A percentile compares a stretch with the other conserved stretches of the same genome.
Evolutionary conservation across 2,113 vertebrate genomes (phyloP).

Genomic region (Raja brachyura): DNA sequence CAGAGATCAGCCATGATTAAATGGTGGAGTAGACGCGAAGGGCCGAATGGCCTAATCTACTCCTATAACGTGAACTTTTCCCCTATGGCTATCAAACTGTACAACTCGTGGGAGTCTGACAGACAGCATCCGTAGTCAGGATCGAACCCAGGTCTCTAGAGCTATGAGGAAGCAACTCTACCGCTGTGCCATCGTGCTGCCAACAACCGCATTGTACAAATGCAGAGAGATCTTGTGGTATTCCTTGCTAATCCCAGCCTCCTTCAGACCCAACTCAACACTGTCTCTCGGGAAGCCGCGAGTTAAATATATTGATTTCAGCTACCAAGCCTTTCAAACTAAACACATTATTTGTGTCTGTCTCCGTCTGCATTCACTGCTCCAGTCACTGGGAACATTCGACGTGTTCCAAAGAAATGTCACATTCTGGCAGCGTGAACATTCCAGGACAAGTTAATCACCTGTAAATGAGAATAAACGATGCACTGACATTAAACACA

Average conservation of each 20-base stretch:
- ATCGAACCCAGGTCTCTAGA: no score
- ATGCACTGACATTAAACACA: not conserved
- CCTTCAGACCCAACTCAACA: not conserved
- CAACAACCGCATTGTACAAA: not conserved
- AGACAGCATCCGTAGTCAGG: no score
- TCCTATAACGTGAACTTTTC: no score
- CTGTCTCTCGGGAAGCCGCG: not conserved
- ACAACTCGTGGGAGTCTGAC: no score
- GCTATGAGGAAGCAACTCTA: no score
- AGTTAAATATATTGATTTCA: not conserved
- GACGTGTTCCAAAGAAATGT: slow-evolving; percentile 1
- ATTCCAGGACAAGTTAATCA: slow-evolving; percentile 13
- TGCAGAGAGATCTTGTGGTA: not conserved
- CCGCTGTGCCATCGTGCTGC: no score
- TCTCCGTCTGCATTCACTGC: not conserved
- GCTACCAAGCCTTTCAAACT: not conserved
- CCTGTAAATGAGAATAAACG: not conserved
- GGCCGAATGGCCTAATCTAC: no score
- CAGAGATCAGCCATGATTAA: no score
- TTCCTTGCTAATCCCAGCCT: no score
- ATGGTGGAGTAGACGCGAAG: no score
- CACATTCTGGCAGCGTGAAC: not conserved
- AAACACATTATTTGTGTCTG: not conserved
- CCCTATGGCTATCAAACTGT: no score
- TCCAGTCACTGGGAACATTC: not conserved